phyloP scores from a whole-genome alignment of 2,113 vertebrate species.

The Stomatorhinus ivindoensis region DNA sequence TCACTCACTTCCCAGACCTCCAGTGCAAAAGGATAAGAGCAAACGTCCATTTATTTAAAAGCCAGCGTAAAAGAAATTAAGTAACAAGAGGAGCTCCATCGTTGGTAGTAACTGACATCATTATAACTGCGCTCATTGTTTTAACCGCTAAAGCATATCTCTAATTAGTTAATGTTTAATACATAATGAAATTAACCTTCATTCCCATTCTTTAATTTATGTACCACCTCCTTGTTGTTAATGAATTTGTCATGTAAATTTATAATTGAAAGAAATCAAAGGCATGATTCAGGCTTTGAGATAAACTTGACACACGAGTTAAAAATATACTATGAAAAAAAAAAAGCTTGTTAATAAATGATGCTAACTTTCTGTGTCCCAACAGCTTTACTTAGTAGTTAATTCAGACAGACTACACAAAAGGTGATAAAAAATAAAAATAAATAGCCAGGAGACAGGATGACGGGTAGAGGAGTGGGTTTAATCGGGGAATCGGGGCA shows the following conservation, averaged over 20 bases:
- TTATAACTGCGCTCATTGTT: not conserved
- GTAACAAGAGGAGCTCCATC: not conserved
- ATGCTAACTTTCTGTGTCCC: not conserved
- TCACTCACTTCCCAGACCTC: not conserved
- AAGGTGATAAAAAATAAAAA: not conserved
- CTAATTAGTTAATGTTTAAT: not conserved
- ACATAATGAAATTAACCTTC: not conserved
- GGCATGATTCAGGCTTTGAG: not conserved
- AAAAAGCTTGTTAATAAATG: not conserved
- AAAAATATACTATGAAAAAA: not conserved
- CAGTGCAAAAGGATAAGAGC: not conserved
- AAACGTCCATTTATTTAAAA: not conserved
- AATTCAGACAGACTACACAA: not conserved
- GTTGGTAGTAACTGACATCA: not conserved
- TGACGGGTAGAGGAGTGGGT: too few species aligned
- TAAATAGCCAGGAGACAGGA: too few species aligned
- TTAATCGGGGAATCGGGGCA: too few species aligned
- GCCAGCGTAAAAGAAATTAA: not conserved
- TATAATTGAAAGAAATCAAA: not conserved
- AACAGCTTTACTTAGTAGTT: not conserved
- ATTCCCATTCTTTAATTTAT: not conserved
- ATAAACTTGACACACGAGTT: not conserved
- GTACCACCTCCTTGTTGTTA: not conserved
- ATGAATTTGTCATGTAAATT: not conserved
- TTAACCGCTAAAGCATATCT: not conserved